Conservation (phyloP, 2,888 invertebrate species). For the Latrodectus hesperus region DNA sequence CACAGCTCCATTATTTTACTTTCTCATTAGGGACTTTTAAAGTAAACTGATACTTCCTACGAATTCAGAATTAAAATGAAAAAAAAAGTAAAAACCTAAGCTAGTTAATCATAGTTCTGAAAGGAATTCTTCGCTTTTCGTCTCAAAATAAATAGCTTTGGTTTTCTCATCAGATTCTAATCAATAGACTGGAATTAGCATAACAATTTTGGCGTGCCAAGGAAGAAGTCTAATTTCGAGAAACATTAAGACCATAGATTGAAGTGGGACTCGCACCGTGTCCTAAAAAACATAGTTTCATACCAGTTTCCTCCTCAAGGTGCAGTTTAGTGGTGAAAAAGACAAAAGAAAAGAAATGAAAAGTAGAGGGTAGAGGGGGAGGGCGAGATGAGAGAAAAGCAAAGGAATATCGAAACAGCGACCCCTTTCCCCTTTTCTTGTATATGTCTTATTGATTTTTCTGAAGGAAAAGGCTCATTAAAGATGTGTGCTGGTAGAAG, state of each 20-base stretch:
- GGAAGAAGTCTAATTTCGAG: no score
- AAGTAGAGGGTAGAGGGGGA: not conserved
- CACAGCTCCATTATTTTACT: no score
- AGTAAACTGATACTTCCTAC: no score
- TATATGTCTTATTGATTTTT: slow-evolving; percentile 54
- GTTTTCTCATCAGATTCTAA: not conserved
- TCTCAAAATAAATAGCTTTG: no score
- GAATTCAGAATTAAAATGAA: no score
- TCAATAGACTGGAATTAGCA: not conserved
- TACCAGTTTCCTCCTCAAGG: slow-evolving; percentile 21
- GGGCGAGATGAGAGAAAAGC: not conserved
- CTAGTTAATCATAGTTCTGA: no score
- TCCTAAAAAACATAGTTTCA: not conserved
- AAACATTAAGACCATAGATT: no score
- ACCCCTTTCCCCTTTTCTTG: slow-evolving; percentile 16
- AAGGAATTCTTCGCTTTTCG: no score
- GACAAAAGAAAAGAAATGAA: slow-evolving; percentile 14
- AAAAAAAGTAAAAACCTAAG: no score
- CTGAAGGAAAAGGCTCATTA: slow-evolving; percentile 44
- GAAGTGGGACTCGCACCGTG: no score
- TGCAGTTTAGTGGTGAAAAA: slow-evolving; percentile 19
- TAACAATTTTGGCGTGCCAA: not conserved
- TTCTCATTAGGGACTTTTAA: no score
- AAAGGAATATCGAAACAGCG: slow-evolving; percentile 30
- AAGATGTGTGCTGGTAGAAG: not conserved